These are phyloP conservation scores for Zaprionus nigranus DNA, from an alignment of 1,140 invertebrate species.

Conservation along the genomic window DNA sequence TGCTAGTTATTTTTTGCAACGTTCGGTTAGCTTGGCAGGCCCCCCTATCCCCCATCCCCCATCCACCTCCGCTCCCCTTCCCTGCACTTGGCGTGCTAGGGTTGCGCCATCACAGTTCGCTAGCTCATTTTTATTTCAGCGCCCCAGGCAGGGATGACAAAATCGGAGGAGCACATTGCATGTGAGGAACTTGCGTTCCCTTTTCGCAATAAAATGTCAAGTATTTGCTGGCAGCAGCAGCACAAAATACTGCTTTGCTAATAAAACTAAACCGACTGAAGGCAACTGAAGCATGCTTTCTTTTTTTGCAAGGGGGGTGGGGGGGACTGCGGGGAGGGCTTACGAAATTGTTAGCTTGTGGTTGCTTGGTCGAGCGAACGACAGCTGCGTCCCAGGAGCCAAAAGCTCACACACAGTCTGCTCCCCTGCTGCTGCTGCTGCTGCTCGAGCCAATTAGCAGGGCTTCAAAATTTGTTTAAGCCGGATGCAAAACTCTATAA, in stretches of 20 bases:
- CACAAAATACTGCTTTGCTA: conserved; percentile 39
- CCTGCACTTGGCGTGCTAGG: not conserved
- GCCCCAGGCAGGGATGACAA: conserved; percentile 64
- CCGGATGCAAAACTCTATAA: conserved; percentile 38
- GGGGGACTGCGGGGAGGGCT: not conserved
- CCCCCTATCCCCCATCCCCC: not conserved
- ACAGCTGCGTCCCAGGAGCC: conserved; percentile 20
- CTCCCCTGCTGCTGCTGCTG: not conserved
- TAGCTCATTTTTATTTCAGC: conserved; percentile 78
- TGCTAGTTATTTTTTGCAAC: conserved; percentile 76
- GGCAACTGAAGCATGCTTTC: conserved; percentile 50
- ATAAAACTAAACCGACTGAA: conserved; percentile 66
- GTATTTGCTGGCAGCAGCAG: conserved; percentile 50
- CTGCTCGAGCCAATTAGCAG: conserved; percentile 54
- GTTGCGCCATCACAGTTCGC: conserved; percentile 53
- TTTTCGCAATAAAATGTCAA: conserved; percentile 71
- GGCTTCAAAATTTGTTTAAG: conserved; percentile 41
- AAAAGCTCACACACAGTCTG: conserved; percentile 5
- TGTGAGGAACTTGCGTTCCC: conserved; percentile 31
- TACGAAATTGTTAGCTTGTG: conserved; percentile 45
- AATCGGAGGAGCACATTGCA: conserved; percentile 63
- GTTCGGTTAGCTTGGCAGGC: conserved; percentile 11
- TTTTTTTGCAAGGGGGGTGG: not conserved
- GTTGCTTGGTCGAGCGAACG: conserved; percentile 23
- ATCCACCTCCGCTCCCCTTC: no score